Evolutionary conservation across 2,888 invertebrate species (phyloP), one percentile per base, ranked within the genome.

Genomic region (Patella caerulea): DNA sequence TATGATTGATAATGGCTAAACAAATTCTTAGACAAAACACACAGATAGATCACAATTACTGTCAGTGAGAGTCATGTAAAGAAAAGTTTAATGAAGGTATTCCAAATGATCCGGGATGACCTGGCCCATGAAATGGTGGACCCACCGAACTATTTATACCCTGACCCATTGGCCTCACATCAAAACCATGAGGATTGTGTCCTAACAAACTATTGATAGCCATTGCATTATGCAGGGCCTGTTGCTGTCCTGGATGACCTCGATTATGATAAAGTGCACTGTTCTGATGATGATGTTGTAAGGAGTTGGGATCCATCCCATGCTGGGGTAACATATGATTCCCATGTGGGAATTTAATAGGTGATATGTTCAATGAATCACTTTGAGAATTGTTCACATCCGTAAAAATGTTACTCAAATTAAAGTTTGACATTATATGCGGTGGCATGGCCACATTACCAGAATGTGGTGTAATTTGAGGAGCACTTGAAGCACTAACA

Each of bases 41-140:
- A 45, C 45, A 9, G 45, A 1, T 45, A 45, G 45, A 9, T 45
- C 45, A 45, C 45, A 45, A 45, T 45, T 45, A 9, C 45, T 65
- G 24, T 65, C 24, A 65, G 24, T 65, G 65, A 65, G 19, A 24
- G 14, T 91, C 90, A 83, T 88, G 89, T 86, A 90, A 88, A 65
- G 89, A 86, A 81, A 91, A 91, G 80, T 91, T 90, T 52, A 91
- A 82, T 17, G 90, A 87, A n/a, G 90, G 90, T 82, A 91, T 89
- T 69, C 88, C 84, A 79, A 90, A 90, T 11, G 90, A 85, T 65
- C 89, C 86, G 52, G 88, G 85, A 76, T 89, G 88, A 15, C 86
- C 86, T 75, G 87, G 87, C 59, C 88, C 86, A 74, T 89, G 88
- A 81, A 91, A 90, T 5, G 90, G 86, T n/a, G 90, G 87, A 2